phyloP scores from a whole-genome alignment of 2,797 vertebrate species.

The Oreochromis mossambicus region DNA sequence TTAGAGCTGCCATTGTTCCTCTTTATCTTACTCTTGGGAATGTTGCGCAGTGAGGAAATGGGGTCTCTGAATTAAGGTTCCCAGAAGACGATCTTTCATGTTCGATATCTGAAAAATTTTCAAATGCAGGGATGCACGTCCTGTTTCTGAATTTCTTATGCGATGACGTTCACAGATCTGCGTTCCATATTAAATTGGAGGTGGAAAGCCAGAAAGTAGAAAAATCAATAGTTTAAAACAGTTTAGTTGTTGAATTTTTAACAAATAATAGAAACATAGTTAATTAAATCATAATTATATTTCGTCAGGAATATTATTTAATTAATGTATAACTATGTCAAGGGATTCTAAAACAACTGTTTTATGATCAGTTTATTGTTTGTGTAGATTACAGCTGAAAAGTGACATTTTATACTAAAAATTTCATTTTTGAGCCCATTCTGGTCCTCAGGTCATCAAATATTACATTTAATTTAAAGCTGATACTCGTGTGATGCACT shows the following conservation, averaged over 20 bases:
- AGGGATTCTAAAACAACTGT: not conserved
- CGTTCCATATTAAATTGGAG: not conserved
- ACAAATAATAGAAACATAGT: not conserved
- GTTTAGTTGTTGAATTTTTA: not conserved
- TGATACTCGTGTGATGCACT: not conserved
- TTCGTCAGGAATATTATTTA: not conserved
- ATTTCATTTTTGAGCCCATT: not conserved
- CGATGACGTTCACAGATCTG: not conserved
- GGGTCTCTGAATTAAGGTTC: constrained; percentile 30
- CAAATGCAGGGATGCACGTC: not conserved
- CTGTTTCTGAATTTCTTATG: not conserved
- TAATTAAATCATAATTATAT: not conserved
- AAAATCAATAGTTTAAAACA: not conserved
- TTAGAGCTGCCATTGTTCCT: not conserved
- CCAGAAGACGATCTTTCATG: not conserved
- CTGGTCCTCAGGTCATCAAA: not conserved
- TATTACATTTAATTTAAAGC: not conserved
- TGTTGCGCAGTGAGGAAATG: constrained; percentile 1
- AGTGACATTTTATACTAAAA: not conserved
- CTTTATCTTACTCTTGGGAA: not conserved
- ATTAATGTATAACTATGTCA: not conserved
- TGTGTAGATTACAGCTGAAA: not conserved
- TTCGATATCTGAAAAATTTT: not conserved
- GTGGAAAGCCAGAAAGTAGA: not conserved
- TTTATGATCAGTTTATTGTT: not conserved